A percentile compares a stretch with the other conserved stretches of the same genome.
Evolutionary conservation across 2,113 vertebrate genomes (phyloP).

Genomic region (Leptocoma aspasia): DNA sequence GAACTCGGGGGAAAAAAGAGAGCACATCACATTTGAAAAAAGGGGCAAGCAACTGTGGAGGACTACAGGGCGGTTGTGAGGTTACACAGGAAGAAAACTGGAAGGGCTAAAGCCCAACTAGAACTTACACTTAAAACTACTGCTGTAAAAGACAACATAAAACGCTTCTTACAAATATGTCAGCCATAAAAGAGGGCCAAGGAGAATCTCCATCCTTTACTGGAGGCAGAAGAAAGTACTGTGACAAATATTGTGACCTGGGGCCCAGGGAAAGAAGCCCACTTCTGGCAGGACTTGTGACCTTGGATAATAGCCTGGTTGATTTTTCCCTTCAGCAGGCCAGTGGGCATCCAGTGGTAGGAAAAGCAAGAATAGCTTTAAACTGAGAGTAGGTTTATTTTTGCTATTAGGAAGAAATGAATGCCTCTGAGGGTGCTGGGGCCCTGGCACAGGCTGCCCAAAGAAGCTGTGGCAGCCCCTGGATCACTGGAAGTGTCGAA

Average conservation of each 20-base stretch:
- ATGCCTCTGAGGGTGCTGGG: not conserved
- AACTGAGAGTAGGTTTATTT: not conserved
- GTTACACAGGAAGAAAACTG: not conserved
- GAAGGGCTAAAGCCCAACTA: not conserved
- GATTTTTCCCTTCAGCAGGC: not conserved
- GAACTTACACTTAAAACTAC: not conserved
- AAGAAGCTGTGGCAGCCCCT: not conserved
- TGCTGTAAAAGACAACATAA: not conserved
- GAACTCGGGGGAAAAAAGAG: not conserved
- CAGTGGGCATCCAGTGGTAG: not conserved
- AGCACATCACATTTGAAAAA: not conserved
- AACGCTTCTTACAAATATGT: not conserved
- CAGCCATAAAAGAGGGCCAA: not conserved
- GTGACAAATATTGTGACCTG: not conserved
- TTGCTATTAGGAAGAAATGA: not conserved
- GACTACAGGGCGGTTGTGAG: not conserved
- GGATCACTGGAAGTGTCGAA: not conserved
- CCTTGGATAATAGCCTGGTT: not conserved
- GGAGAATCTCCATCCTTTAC: not conserved
- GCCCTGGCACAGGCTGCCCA: not conserved
- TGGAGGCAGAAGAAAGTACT: not conserved
- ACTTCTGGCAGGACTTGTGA: not conserved
- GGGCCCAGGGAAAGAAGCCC: not conserved
- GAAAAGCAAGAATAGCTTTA: not conserved
- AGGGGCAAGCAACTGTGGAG: not conserved